Conservation (phyloP, 2,113 vertebrate species). For the Desmodus rotundus region DNA sequence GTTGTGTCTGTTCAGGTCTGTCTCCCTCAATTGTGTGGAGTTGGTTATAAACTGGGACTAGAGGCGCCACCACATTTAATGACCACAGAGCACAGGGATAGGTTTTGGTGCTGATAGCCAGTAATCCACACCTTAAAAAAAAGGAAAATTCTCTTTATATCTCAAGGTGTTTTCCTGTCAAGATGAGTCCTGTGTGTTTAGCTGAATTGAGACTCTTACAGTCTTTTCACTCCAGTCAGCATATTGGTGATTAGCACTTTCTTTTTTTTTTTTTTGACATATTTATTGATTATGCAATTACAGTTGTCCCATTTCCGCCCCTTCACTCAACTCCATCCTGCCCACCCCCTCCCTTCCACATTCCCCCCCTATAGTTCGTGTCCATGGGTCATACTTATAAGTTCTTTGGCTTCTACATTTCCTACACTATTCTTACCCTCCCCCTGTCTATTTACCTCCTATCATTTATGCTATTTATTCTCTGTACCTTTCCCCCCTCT, state of each 20-base stretch:
- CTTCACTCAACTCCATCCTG: too few species aligned
- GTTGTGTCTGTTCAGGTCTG: neutral
- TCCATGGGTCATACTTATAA: too few species aligned
- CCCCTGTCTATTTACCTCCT: too few species aligned
- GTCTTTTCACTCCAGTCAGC: neutral
- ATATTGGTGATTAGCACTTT: neutral
- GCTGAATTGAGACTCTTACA: neutral
- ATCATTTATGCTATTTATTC: too few species aligned
- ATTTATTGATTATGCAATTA: too few species aligned
- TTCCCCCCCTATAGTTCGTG: too few species aligned
- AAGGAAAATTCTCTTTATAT: neutral
- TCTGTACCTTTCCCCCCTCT: too few species aligned
- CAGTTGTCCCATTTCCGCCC: too few species aligned
- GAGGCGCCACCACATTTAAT: neutral
- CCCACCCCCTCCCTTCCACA: too few species aligned
- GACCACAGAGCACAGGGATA: neutral
- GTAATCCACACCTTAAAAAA: neutral
- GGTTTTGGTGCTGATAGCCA: neutral
- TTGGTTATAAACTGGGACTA: neutral
- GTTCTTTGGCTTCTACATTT: too few species aligned
- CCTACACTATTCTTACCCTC: too few species aligned
- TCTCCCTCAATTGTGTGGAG: neutral
- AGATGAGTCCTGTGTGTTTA: neutral
- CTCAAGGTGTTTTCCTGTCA: neutral
- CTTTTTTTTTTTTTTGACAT: too few species aligned